These are phyloP conservation scores for Zoanthus sansibaricus DNA, from an alignment of 92 coral and sea anemone genomes.

Conservation along the genomic window DNA sequence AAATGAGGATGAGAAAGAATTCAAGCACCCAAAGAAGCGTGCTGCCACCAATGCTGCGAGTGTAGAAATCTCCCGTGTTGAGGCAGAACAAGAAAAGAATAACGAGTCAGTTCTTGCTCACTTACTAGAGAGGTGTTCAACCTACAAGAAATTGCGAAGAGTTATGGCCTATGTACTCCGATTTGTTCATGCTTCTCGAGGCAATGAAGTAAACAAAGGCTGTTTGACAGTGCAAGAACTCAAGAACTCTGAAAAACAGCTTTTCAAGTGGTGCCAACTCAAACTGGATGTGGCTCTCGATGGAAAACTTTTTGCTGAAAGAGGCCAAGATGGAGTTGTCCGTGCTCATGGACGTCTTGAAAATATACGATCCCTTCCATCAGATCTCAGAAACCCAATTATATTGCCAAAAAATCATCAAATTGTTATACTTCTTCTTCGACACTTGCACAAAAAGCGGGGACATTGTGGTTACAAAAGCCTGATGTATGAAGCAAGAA, in stretches of 20 bases:
- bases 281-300: constrained; percentile 42
- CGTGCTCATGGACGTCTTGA: constrained; percentile 72
- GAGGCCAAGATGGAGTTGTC: constrained; percentile 54
- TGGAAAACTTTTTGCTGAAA: constrained; percentile 46
- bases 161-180: constrained; percentile 29
- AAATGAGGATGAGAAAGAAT: not conserved
- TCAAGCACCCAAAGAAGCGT: constrained; percentile 4
- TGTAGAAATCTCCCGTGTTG: constrained; percentile 1
- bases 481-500: constrained; percentile 48
- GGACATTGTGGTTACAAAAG: constrained; percentile 59
- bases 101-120: constrained; percentile 24
- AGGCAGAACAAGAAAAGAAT: not conserved
- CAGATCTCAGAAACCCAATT: constrained; percentile 57
- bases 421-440: constrained; percentile 25
- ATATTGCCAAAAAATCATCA: constrained; percentile 66
- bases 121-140: constrained; percentile 27
- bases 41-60: not conserved
- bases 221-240: constrained; percentile 52
- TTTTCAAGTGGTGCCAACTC: constrained; percentile 71
- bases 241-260: constrained; percentile 48
- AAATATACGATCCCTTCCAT: constrained; percentile 58
- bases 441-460: constrained; percentile 55
- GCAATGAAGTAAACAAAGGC: not conserved
- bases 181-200: constrained; percentile 19
- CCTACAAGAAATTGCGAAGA: constrained; percentile 35